Evolutionary conservation across 2,797 vertebrate species (phyloP), one percentile per base, ranked within the genome.

Genomic region (Molossus molossus): DNA sequence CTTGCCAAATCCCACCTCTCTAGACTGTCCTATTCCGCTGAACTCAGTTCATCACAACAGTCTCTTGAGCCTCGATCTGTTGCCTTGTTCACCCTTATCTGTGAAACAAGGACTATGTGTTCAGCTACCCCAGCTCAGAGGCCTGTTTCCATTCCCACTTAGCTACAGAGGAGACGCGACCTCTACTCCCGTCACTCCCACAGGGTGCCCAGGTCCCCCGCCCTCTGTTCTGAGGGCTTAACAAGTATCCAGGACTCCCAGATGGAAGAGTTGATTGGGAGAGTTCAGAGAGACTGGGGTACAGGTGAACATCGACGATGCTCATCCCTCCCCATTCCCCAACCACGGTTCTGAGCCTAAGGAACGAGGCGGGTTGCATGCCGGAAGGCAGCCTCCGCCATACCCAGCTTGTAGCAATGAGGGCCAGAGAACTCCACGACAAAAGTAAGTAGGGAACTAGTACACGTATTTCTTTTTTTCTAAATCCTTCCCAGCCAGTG

Each of bases 361-460:
- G 76, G n/a, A 70, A 37, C 1, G 1, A 60, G 14, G 55, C 20
- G 70, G 12, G 27, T 27, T 1, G 3, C 1, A 50, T 29, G 6
- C 48, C 15, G 45, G 33, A 70, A 88, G 29, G 58, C 10, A 62
- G 25, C 48, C 21, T 18, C 25, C 7, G 6, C 48, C 12, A 1
- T 12, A 2, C 40, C 4, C 40, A 72, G 14, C 37, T n/a, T 57
- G 29, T 25, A 83, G 76, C 57, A 67, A 40, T 2, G 6, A 37
- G 29, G 11, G 6, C 64, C 27, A 77, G 18, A 90, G 27, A 84
- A 48, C 53, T 29, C 23, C 17, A 33, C 70, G 77, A 33, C 6
- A 0, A 53, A 48, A 70, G 9, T 9, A 73, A 85, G 23, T 0
- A 6, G 18, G 11, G 1, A 6, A 8, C 20, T 23, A 20, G 17